Evolutionary conservation across 2,888 invertebrate species (phyloP).

Genomic region (Kryphioiulus occultus): DNA sequence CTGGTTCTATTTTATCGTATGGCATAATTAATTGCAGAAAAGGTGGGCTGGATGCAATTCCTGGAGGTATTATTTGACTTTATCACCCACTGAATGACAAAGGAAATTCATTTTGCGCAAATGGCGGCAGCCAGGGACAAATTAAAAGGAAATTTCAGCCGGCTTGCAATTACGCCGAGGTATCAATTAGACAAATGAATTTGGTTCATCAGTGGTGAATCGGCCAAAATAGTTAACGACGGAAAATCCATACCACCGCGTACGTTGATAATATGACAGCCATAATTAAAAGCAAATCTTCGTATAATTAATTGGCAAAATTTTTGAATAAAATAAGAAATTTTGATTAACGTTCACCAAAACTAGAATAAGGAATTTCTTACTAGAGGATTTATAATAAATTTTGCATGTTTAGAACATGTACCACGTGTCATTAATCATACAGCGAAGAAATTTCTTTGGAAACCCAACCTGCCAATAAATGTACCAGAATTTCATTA

Average conservation of each 20-base stretch:
- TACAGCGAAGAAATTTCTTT: background rate
- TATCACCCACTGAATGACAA: constrained; percentile 9
- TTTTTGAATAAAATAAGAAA: too few relatives aligned
- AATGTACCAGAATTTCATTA: background rate
- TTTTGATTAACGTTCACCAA: too few relatives aligned
- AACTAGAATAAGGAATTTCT: too few relatives aligned
- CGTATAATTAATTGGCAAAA: too few relatives aligned
- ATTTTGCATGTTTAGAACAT: too few relatives aligned
- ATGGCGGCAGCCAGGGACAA: constrained; percentile 3
- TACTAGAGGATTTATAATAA: too few relatives aligned
- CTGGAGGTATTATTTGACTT: constrained; percentile 8
- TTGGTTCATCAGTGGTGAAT: background rate
- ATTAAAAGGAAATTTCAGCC: constrained; percentile 23
- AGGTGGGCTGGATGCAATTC: background rate
- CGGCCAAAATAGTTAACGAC: background rate
- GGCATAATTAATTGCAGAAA: background rate
- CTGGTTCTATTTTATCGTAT: background rate
- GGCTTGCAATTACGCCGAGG: background rate
- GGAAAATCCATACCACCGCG: background rate
- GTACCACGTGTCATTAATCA: background rate
- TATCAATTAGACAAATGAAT: constrained; percentile 13
- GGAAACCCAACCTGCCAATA: background rate
- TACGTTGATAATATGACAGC: too few relatives aligned
- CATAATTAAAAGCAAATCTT: too few relatives aligned
- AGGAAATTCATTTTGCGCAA: constrained; percentile 9